Evolutionary conservation across 2,113 vertebrate species (phyloP), one percentile per base, ranked within the genome.

Genomic region (Gila orcuttii): DNA sequence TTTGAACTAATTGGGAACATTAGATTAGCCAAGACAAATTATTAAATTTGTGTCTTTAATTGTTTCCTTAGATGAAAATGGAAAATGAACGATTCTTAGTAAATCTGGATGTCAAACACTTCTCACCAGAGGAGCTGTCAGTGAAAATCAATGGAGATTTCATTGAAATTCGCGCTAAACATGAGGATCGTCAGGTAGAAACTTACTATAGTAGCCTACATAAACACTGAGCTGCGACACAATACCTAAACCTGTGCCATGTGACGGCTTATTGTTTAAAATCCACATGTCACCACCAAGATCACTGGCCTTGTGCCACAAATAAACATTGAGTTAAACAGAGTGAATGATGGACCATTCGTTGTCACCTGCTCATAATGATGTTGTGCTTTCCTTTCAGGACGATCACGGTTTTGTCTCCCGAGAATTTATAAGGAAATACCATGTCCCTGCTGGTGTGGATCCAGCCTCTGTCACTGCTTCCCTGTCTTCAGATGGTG

Each of bases 81-180:
- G 97, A 99, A 55, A 98, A 97, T 92, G 96, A 98, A 89, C 96
- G 95, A 68, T 98, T 97, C 68, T 94, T 95, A 2, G 95, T 99
- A 85, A 96, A 96, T 86, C 90, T 99, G 87, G 98, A 99, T 11
- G 96, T 98, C 91, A 99, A 99, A 92, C 97, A 99, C 89, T 99
- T 99, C 91, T 96, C 96, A 47, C 97, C 97, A 0, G 97, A 99
- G 36, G 97, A 99, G 87, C 93, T 99, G 84, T 95, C 95, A 39
- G 97, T 99, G 89, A 97, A 94, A 86, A 90, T 98, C 84, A 89
- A 93, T 7, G 97, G 97, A 12, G 96, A 98, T 73, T 96, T 95
- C 93, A 94, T 99, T 86, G 96, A 97, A 84, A 93, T 99, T 75
- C 96, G 96, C 0, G 97, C 95, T 87, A 98, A 96, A 87, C 98